Conservation (phyloP, 1,140 invertebrate genomes). For the Cephus cinctus region DNA sequence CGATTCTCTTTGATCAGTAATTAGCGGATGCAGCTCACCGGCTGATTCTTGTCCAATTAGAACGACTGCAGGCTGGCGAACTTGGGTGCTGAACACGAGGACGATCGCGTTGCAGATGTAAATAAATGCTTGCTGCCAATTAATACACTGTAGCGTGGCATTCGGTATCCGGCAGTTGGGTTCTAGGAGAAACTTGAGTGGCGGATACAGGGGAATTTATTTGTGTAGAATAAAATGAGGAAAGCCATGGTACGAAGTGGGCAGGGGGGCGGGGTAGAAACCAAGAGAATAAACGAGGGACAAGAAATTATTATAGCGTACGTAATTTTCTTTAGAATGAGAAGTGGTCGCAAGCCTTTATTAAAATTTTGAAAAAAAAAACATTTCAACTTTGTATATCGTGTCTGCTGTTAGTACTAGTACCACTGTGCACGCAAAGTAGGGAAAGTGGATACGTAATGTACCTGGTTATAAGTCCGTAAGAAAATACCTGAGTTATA, state of each 20-base stretch:
- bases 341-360: no score
- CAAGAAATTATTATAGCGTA: no score
- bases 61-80: constrained; percentile 20
- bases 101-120: neutral
- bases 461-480: no score
- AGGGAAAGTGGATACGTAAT: no score
- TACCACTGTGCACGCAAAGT: neutral
- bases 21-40: constrained; percentile 33
- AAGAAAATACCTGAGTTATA: no score
- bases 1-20: constrained; percentile 38
- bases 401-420: neutral
- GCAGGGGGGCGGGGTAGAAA: no score
- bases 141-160: constrained; percentile 11
- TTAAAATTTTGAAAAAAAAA: no score
- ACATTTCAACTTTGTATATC: no score
- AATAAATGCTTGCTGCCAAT: constrained; percentile 24
- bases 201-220: neutral
- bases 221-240: no score
- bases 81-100: constrained; percentile 1
- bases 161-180: constrained; percentile 14
- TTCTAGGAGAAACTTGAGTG: neutral
- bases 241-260: no score
- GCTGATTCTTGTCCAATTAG: constrained; percentile 47
- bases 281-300: no score
- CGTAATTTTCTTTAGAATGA: no score